Evolutionary conservation across 2,888 invertebrate genomes (phyloP).

Genomic region (Leucophenga maculata): DNA sequence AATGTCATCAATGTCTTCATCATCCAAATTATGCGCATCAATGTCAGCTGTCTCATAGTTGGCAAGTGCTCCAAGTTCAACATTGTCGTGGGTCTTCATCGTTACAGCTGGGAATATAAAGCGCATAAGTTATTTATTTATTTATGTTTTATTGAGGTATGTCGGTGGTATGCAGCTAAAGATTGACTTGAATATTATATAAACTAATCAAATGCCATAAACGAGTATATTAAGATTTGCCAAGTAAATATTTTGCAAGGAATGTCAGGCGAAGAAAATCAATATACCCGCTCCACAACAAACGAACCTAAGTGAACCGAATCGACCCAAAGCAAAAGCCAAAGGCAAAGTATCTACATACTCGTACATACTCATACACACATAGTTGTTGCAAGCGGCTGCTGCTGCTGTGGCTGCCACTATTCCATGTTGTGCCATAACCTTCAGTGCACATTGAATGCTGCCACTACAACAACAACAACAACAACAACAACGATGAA

Average conservation of each 20-base stretch:
- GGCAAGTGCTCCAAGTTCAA: slow-evolving; percentile 39
- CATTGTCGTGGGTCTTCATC: slow-evolving; percentile 21
- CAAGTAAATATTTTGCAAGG: slow-evolving; percentile 10
- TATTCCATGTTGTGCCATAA: slow-evolving; percentile 14
- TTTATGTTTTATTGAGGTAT: too few species aligned
- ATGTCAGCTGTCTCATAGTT: slow-evolving; percentile 32
- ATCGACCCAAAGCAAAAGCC: slow-evolving; percentile 1
- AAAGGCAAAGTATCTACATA: neutral
- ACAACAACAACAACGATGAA: slow-evolving; percentile 11
- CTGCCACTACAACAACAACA: slow-evolving; percentile 2
- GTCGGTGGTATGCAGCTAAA: neutral
- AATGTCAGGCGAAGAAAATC: slow-evolving; percentile 49
- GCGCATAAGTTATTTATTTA: slow-evolving; percentile 1
- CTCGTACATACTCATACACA: neutral
- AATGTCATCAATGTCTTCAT: slow-evolving; percentile 46
- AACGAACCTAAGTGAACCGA: neutral
- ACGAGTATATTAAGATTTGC: slow-evolving; percentile 12
- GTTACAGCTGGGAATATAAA: slow-evolving; percentile 14
- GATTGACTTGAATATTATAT: slow-evolving; percentile 1
- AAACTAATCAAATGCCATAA: slow-evolving; percentile 23
- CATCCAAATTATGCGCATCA: slow-evolving; percentile 41
- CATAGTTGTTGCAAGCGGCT: slow-evolving; percentile 26
- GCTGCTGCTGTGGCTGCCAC: neutral
- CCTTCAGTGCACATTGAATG: slow-evolving; percentile 20
- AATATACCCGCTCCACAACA: slow-evolving; percentile 43